Evolutionary conservation across 2,797 vertebrate genomes (phyloP), one percentile per base, ranked within the genome.

Genomic region (Poeciliopsis gracilis): DNA sequence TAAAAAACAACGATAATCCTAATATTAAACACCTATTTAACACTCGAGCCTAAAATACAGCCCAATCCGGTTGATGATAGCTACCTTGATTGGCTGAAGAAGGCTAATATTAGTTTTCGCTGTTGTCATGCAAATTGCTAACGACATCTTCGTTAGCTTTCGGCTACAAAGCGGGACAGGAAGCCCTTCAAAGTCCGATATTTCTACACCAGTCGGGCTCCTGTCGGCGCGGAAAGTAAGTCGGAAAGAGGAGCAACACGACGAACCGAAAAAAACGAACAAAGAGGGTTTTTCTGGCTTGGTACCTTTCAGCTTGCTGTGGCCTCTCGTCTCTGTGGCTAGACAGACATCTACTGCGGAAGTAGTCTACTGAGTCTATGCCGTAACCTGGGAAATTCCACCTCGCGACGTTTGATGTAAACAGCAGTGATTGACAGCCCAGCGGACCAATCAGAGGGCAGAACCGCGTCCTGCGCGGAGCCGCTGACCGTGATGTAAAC

Each of bases 301-400:
- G 72, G 78, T 95, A 95, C 94, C 94, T 94, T 88, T 92, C 89
- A 87, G 92, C 89, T 92, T 80, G 90, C 86, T 84, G 90, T 90
- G 93, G 93, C 93, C 93, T 92, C 92, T 93, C 86, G 87, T 93
- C 92, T 92, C 90, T 84, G 86, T 89, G 77, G 82, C 84, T 85
- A 91, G 90, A 94, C 87, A 91, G 91, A 94, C 92, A 93, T 91
- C 87, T 87, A 92, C 91, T 94, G 94, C 96, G 96, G 96, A 96
- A 96, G 96, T 95, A 94, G 94, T 93, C 89, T 87, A 77, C 87
- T 94, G 92, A 82, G 84, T 92, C 91, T 87, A 80, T 90, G 92
- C 92, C 92, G 94, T 95, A 95, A 95, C 94, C 91, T 93, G 96
- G 96, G 96, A 96, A 96, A 96, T 96, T 96, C 96, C 96, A 95